phyloP scores from a whole-genome alignment of 2,797 vertebrate species.

The Garrulus glandarius region DNA sequence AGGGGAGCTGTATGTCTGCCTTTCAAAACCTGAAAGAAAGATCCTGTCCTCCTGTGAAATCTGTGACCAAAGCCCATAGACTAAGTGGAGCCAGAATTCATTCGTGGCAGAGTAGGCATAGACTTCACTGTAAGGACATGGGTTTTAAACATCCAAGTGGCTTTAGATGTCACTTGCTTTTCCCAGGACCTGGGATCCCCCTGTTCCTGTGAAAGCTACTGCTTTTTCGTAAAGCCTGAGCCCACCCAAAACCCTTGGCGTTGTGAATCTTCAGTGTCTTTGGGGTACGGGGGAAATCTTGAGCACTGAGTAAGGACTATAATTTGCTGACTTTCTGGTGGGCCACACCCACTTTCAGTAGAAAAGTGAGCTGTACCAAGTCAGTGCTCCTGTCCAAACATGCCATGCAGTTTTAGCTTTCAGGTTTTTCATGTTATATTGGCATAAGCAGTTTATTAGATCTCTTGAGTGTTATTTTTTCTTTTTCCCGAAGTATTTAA shows the following conservation, averaged over 20 bases:
- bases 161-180: not conserved
- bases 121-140: not conserved
- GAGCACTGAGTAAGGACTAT: not conserved
- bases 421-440: not conserved
- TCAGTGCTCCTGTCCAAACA: not conserved
- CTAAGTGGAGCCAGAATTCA: not conserved
- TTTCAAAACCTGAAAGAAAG: not conserved
- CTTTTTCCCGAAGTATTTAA: not conserved
- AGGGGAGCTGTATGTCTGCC: not conserved
- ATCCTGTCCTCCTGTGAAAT: not conserved
- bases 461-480: not conserved
- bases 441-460: not conserved
- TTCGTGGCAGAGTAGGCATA: not conserved
- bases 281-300: not conserved
- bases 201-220: not conserved
- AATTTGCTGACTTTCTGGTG: not conserved
- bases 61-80: not conserved
- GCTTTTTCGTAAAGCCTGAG: not conserved
- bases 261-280: not conserved
- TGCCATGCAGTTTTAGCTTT: not conserved
- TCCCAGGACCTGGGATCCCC: not conserved
- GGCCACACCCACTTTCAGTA: not conserved
- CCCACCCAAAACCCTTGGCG: not conserved
- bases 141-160: not conserved
- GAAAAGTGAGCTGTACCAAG: not conserved